A percentile compares a stretch with the other conserved stretches of the same genome.
These are phyloP conservation scores for Osmoderma eremita DNA, from an alignment of 2,888 invertebrate genomes.

Conservation along the genomic window DNA sequence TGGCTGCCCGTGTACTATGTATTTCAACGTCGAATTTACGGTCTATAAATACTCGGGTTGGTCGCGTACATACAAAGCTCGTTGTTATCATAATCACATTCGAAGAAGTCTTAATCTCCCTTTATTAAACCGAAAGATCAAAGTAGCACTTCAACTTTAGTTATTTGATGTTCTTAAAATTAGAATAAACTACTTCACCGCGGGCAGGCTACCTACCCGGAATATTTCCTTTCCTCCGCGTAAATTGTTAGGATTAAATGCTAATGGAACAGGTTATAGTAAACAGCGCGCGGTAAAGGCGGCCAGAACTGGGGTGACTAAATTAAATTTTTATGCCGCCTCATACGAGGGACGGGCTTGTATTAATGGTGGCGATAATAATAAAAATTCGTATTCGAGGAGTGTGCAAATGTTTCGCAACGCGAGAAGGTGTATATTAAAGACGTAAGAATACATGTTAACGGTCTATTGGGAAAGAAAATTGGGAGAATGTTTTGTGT, in stretches of 20 bases:
- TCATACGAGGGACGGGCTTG: too few relatives aligned
- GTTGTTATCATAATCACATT: constrained; percentile 37
- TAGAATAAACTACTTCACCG: constrained; percentile 36
- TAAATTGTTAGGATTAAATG: constrained; percentile 35
- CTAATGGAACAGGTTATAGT: constrained; percentile 34
- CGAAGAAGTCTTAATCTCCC: constrained; percentile 33
- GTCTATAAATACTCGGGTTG: constrained; percentile 25
- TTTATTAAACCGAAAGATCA: constrained; percentile 34
- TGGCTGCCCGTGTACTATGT: not conserved
- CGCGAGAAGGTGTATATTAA: not conserved
- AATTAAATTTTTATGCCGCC: constrained; percentile 18
- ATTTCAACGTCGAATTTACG: constrained; percentile 31
- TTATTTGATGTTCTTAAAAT: constrained; percentile 36
- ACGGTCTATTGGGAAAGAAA: too few relatives aligned
- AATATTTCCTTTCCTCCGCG: constrained; percentile 27
- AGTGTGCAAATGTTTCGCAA: constrained; percentile 24
- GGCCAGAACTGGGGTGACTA: constrained; percentile 4
- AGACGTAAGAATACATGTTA: too few relatives aligned
- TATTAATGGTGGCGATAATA: too few relatives aligned
- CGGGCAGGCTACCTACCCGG: constrained; percentile 27
- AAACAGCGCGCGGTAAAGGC: constrained; percentile 9
- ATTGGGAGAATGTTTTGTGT: too few relatives aligned
- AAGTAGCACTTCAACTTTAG: constrained; percentile 32
- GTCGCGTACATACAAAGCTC: constrained; percentile 24
- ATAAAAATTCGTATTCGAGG: too few relatives aligned